Base-by-base conservation (phyloP, 2,888 invertebrate genomes). In the Omphaloscelis lunosa region DNA sequence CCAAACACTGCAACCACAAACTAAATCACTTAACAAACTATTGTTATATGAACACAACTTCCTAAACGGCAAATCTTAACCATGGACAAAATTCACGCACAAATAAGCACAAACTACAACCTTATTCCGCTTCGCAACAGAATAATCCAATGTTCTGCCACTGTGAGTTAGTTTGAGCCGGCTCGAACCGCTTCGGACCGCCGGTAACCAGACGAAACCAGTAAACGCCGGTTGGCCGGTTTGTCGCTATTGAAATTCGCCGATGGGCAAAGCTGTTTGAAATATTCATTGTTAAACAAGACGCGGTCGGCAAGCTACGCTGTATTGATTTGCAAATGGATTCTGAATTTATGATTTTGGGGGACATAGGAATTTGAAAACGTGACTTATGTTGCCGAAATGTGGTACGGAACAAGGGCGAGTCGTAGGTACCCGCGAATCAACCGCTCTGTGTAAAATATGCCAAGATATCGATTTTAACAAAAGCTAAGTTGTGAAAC, bases 281-380 rank as follows among this genome's bases (percentile, higher is more conserved):
- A 88, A 88, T 88, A 89, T 88, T 88, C 88, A 88, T 87, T 74
- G 86, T 79, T 72, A 81, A 84, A 86, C 88, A 87, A 84, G 82
- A 74, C 72, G 73, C 59, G 29, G 70, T 65, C 66, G 56, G 66
- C 65, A 67, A 70, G 76, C 78, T 56, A 73, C 71, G 62, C 29
- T 75, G 77, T 80, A 82, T 77, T 84, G 80, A 80, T 85, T 85
- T 77, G 76, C 77, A 84, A 88, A 85, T 77, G 75, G 79, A 76
- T 75, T 51, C 58, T 66, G 77, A 72, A 82, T 82, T 79, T 75
- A 77, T 75, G 78, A 86, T 86, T 78, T 78, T 45, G 73, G 75
- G 29, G 69, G 72, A 58, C 61, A 83, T 71, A 66, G 51, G 12
- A 41, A 62, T 83, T 71, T 27, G 41, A 27, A 45, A 29, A 65